Evolutionary conservation across 92 coral and sea anemone genomes (phyloP).

Genomic region (Scolanthus callimorphus): DNA sequence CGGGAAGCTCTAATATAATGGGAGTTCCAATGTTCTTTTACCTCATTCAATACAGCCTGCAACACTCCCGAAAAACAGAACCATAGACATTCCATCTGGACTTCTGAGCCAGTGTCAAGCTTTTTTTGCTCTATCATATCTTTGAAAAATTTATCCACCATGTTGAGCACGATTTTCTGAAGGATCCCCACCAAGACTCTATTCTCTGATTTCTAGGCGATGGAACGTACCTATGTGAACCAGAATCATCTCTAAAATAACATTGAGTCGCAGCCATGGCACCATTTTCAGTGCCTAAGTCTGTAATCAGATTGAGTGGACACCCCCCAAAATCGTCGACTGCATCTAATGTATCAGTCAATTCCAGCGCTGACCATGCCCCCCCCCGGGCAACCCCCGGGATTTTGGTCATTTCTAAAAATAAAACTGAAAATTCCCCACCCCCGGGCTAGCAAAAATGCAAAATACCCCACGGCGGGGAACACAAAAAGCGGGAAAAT

Average conservation of each 20-base stretch:
- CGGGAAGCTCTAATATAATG: slow-evolving; percentile 34
- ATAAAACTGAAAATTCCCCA: too few species aligned
- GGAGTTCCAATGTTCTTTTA: slow-evolving; percentile 27
- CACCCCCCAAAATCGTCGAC: slow-evolving; percentile 22
- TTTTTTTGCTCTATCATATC: slow-evolving; percentile 20
- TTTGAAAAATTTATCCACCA: slow-evolving; percentile 38
- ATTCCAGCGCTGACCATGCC: too few species aligned
- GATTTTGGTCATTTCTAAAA: too few species aligned
- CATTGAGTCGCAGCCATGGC: slow-evolving; percentile 35
- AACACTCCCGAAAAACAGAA: slow-evolving; percentile 33
- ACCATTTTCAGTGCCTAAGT: slow-evolving; percentile 37
- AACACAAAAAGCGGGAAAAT: too few species aligned
- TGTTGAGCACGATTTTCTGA: slow-evolving; percentile 24
- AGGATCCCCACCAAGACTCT: slow-evolving; percentile 22
- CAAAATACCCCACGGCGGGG: too few species aligned
- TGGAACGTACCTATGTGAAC: slow-evolving; percentile 21
- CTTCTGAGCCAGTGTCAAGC: slow-evolving; percentile 23
- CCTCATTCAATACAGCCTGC: slow-evolving; percentile 11
- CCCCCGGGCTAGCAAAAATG: too few species aligned
- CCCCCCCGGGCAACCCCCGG: too few species aligned
- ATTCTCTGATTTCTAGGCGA: slow-evolving; percentile 31
- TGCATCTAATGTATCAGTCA: too few species aligned
- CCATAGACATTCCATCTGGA: slow-evolving; percentile 36
- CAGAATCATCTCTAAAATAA: slow-evolving; percentile 16
- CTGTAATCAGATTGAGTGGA: slow-evolving; percentile 19